Percentiles rank a stretch among this genome's conserved stretches.
Conservation (phyloP, 2,888 invertebrate genomes). For the Drosophila ochracea region DNA sequence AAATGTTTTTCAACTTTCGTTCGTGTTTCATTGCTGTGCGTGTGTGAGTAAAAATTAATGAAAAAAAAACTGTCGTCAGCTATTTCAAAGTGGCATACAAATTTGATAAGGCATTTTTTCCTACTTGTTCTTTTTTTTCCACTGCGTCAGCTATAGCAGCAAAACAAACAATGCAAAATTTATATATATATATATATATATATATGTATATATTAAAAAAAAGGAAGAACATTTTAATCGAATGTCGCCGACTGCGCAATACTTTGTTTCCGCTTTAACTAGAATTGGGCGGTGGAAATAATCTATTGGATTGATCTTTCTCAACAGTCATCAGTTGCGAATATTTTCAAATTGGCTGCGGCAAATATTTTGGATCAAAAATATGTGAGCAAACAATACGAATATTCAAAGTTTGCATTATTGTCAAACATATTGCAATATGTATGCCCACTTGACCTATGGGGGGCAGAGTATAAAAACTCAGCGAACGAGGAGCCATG, state of each 20-base stretch:
- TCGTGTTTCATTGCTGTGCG: constrained; percentile 5
- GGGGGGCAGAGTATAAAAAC: constrained; percentile 4
- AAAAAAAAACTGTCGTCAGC: constrained; percentile 66
- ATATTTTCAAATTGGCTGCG: neutral
- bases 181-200: neutral
- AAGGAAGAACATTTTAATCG: constrained; percentile 10
- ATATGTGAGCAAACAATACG: neutral
- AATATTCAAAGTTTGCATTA: neutral
- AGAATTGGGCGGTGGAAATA: neutral
- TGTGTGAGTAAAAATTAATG: constrained; percentile 12
- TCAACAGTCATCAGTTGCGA: neutral
- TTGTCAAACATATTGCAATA: neutral
- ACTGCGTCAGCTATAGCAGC: constrained; percentile 47
- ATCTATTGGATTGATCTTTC: neutral
- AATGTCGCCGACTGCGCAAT: neutral
- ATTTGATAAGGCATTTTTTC: constrained; percentile 65
- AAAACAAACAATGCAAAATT: constrained; percentile 18
- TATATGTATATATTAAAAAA: constrained; percentile 3
- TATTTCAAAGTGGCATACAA: constrained; percentile 72
- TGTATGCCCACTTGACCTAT: neutral
- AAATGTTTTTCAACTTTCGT: constrained; percentile 53
- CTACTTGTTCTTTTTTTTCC: constrained; percentile 40
- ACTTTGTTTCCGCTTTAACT: neutral
- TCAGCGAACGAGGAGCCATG: constrained; percentile 25
- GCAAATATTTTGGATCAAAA: neutral